These are phyloP conservation scores for Arizona elegans DNA, from an alignment of 2,113 vertebrate genomes.

Conservation along the genomic window DNA sequence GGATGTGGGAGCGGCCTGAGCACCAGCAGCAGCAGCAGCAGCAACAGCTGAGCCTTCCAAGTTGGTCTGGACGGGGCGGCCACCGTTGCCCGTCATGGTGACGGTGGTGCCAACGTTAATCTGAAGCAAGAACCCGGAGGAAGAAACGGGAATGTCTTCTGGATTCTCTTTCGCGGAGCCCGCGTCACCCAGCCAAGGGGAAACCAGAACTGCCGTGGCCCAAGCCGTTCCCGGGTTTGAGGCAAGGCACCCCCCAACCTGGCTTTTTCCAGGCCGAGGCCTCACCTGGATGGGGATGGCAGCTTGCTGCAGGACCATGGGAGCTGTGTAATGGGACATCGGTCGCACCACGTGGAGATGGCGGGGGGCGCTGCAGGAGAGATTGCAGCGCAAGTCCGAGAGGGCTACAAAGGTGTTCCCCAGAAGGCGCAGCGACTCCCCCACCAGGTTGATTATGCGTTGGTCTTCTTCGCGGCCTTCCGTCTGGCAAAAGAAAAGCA, in stretches of 20 bases:
- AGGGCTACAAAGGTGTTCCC: constrained; percentile 87
- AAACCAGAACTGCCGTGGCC: too few relatives aligned
- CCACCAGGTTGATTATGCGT: constrained; percentile 80
- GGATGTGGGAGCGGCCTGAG: constrained; percentile 70
- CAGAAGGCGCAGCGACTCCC: constrained; percentile 83
- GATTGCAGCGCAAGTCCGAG: constrained; percentile 86
- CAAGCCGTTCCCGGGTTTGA: too few relatives aligned
- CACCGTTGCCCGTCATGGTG: constrained; percentile 78
- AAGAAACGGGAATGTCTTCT: background rate
- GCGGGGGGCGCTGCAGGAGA: constrained; percentile 79
- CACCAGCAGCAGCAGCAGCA: constrained; percentile 35
- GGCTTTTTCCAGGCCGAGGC: too few relatives aligned
- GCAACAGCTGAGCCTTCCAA: constrained; percentile 42
- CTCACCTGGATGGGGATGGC: constrained; percentile 86
- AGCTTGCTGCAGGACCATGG: constrained; percentile 80
- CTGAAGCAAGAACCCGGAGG: constrained; percentile 52
- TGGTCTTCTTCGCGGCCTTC: constrained; percentile 87
- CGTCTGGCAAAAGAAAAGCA: constrained; percentile 55
- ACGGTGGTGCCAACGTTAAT: constrained; percentile 88
- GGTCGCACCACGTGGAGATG: constrained; percentile 87
- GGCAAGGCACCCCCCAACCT: background rate
- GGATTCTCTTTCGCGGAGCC: background rate
- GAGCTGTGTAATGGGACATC: constrained; percentile 84
- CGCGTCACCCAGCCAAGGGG: background rate
- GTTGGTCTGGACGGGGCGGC: constrained; percentile 62